phyloP scores from a whole-genome alignment of 64 coral and sea anemone genomes.

The Actinia equina region DNA sequence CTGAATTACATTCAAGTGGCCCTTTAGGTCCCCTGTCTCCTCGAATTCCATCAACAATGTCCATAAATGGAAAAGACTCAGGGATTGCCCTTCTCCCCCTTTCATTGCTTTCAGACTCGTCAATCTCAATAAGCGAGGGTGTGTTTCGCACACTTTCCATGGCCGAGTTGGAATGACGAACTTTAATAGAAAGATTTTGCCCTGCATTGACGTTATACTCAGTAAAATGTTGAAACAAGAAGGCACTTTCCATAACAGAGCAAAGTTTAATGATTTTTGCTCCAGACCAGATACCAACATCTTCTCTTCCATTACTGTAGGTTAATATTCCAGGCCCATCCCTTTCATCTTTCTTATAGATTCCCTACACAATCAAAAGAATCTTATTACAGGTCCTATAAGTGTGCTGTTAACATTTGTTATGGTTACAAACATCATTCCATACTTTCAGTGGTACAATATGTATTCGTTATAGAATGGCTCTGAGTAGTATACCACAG shows the following conservation, averaged over 20 bases:
- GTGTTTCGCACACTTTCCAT: constrained; percentile 51
- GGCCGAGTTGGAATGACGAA: constrained; percentile 76
- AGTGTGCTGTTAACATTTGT: too few species aligned
- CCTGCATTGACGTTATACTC: constrained; percentile 97
- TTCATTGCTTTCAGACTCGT: constrained; percentile 26
- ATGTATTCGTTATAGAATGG: not conserved
- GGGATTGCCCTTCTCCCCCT: constrained; percentile 43
- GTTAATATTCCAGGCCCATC: constrained; percentile 84
- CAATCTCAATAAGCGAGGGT: constrained; percentile 34
- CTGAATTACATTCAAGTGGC: constrained; percentile 52
- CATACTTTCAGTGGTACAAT: too few species aligned
- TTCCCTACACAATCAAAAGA: constrained; percentile 53
- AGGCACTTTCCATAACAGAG: constrained; percentile 95
- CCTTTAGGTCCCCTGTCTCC: constrained; percentile 67
- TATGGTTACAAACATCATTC: too few species aligned
- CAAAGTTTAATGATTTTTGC: constrained; percentile 86
- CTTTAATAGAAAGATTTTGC: constrained; percentile 63
- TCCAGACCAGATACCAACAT: constrained; percentile 85
- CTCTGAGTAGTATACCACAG: too few species aligned
- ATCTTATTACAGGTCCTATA: too few species aligned
- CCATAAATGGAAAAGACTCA: constrained; percentile 67
- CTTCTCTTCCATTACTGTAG: constrained; percentile 64
- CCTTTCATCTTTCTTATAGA: constrained; percentile 68
- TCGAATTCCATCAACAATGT: constrained; percentile 84
- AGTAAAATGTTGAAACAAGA: constrained; percentile 93